Evolutionary conservation across 1,140 invertebrate species (phyloP).

Genomic region (Chrysomallon squamiferum): DNA sequence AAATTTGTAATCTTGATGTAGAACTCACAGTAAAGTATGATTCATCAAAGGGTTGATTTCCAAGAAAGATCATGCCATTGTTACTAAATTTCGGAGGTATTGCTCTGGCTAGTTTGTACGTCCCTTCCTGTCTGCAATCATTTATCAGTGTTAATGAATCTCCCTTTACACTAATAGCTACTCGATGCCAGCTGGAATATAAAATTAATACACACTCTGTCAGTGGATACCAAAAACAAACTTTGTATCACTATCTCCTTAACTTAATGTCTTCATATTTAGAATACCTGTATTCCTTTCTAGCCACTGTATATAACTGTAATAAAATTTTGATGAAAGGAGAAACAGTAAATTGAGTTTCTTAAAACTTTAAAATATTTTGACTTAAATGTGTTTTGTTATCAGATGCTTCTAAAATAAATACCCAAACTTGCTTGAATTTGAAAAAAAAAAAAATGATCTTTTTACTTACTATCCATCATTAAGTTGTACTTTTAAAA

Average conservation of each 20-base stretch:
- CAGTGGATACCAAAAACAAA: too few relatives aligned
- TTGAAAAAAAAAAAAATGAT: not conserved
- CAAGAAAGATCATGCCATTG: slow-evolving; percentile 75
- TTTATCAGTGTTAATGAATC: slow-evolving; percentile 76
- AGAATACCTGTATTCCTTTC: too few relatives aligned
- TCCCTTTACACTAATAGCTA: slow-evolving; percentile 82
- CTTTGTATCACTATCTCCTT: too few relatives aligned
- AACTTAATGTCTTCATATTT: too few relatives aligned
- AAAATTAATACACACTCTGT: not conserved
- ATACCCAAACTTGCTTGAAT: too few relatives aligned
- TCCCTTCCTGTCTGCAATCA: slow-evolving; percentile 74
- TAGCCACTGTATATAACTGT: too few relatives aligned
- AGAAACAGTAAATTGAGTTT: too few relatives aligned
- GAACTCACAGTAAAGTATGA: slow-evolving; percentile 70
- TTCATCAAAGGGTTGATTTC: slow-evolving; percentile 74
- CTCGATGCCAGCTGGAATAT: slow-evolving; percentile 76
- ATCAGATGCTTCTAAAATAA: too few relatives aligned
- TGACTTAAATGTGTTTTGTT: too few relatives aligned
- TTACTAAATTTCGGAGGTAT: slow-evolving; percentile 68
- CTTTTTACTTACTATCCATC: slow-evolving; percentile 71
- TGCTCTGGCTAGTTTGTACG: slow-evolving; percentile 69
- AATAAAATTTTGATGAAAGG: too few relatives aligned
- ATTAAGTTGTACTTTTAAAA: slow-evolving; percentile 71
- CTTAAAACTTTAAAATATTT: too few relatives aligned
- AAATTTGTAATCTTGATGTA: too few relatives aligned